Conservation (phyloP, 2,888 invertebrate species). For the Erebia palarica region DNA sequence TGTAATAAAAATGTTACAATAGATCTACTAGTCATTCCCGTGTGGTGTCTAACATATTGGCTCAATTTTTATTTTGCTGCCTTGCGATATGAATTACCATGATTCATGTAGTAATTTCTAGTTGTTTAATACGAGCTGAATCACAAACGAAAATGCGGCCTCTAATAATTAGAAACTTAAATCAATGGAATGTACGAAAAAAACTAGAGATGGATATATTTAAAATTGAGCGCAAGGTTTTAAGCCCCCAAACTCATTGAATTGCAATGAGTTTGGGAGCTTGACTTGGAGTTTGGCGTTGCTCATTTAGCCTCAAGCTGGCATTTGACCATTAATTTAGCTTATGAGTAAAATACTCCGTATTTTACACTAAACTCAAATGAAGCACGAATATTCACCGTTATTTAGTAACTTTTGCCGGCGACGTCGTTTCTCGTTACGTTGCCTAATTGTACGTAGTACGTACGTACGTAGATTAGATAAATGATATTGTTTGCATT, state of each 20-base stretch:
- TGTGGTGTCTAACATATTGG: no score
- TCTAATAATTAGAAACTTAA: no score
- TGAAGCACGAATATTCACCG: not conserved
- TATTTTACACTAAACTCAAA: not conserved
- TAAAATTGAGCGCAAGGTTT: no score
- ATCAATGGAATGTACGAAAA: no score
- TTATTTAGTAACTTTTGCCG: not conserved
- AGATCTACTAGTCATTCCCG: not conserved
- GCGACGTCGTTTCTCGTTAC: not conserved
- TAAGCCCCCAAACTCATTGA: not conserved
- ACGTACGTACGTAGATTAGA: conserved; percentile 28
- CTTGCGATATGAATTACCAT: no score
- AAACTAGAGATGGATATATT: no score
- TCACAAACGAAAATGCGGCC: no score
- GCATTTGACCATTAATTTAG: not conserved
- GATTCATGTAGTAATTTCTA: no score
- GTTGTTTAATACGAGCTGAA: no score
- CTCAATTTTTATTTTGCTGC: no score
- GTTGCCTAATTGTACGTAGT: conserved; percentile 28
- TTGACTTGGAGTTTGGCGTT: no score
- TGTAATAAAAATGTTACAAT: not conserved
- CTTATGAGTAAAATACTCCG: conserved; percentile 1
- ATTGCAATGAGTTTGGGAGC: no score
- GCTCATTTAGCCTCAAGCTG: not conserved
- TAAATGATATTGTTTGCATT: conserved; percentile 27